phyloP scores from a whole-genome alignment of 2,888 invertebrate genomes.

The Andrena marginata region DNA sequence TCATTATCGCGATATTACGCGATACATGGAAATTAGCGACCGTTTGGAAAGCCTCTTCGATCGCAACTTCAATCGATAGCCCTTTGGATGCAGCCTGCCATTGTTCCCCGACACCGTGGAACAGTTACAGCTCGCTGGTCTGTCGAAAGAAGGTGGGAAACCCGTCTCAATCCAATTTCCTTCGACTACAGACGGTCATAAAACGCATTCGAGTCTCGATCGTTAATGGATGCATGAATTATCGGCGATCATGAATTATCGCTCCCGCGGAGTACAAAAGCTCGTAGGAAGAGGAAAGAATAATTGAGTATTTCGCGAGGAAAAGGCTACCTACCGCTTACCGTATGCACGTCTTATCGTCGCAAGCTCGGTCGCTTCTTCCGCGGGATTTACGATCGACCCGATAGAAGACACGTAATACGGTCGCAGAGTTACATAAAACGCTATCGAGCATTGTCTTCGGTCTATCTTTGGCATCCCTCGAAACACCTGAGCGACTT shows the following conservation, averaged over 20 bases:
- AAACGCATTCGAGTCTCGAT: too few species aligned
- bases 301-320: background rate
- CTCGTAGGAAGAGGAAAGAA: background rate
- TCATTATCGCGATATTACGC: conserved; percentile 16
- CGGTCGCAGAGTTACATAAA: conserved; percentile 64
- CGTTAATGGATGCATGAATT: background rate
- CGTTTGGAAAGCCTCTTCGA: background rate
- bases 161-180: too few species aligned
- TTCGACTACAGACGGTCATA: too few species aligned
- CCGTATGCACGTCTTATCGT: background rate
- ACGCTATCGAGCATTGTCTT: conserved; percentile 61
- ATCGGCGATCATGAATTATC: background rate
- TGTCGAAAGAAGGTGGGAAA: too few species aligned
- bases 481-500: conserved; percentile 61
- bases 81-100: too few species aligned
- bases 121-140: too few species aligned
- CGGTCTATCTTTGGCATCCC: conserved; percentile 64
- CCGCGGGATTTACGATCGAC: conserved; percentile 22
- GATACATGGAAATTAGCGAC: background rate
- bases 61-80: background rate
- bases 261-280: background rate
- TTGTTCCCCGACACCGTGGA: too few species aligned
- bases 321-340: background rate
- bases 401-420: conserved; percentile 30
- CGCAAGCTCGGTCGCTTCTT: background rate